Base-by-base conservation (phyloP, 2,113 vertebrate genomes). In the Epinephelus moara region DNA sequence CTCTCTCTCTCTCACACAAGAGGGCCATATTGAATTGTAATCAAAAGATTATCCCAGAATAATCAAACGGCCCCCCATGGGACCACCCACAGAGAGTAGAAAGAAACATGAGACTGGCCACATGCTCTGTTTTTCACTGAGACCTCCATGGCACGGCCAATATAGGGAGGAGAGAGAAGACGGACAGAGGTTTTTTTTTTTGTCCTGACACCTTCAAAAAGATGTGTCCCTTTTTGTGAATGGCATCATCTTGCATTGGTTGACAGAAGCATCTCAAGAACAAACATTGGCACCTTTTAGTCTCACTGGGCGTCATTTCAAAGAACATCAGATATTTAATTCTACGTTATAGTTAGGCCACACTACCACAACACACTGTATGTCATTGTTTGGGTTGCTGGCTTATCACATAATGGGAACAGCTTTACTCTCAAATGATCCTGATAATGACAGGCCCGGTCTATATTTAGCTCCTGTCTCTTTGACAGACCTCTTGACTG, bases 41-140 rank as follows among this genome's bases (percentile, higher is more conserved):
- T 92, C 86, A 88, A 91, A 92, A 87, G 85, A 91, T 93, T 87
- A 92, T 75, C 78, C 67, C 59, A 86, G 78, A 85, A 82, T 90
- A 87, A 91, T 89, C 85, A 85, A 70, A 82, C 25, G 52, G 12
- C 67, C 72, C 82, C 81, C 80, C 67, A 70, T 70, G 57, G 84
- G 92, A 93, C 90, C 92, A 93, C 93, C 91, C 89, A 91, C 70
- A 60, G 70, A 85, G 88, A 74, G n/a, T 18, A 67, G 74, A 84
- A 78, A 69, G 80, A 81, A 75, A 87, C 52, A 75, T 42, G 75
- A 83, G 62, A 76, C 56, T 71, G 72, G 76, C 87, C 78, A 82
- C 81, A 86, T 64, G 86, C 80, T 91, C 84, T 70, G 75, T 64
- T 85, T 78, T 78, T 75, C 52, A 74, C 55, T 18, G 53, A 73